Conservation (phyloP, 2,888 invertebrate species). For the Oegoconia quadripuncta region DNA sequence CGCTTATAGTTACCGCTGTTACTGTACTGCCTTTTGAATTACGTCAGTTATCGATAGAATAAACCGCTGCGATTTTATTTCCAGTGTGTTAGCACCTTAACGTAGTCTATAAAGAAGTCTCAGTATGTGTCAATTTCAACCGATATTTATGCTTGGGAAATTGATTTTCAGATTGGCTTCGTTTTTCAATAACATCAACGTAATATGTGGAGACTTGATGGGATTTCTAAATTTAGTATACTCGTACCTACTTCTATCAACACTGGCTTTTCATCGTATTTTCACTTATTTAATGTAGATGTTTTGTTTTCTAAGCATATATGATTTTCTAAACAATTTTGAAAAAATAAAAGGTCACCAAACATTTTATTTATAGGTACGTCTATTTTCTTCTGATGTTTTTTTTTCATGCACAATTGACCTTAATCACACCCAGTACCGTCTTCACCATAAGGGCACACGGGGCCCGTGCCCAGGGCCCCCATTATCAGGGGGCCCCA, state of each 20-base stretch:
- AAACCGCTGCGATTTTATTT: not conserved
- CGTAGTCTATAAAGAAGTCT: not conserved
- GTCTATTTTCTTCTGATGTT: too few species aligned
- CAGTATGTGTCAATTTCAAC: not conserved
- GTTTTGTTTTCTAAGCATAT: too few species aligned
- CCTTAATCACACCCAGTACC: too few species aligned
- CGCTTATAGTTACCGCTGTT: too few species aligned
- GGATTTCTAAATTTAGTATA: not conserved
- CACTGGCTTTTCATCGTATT: too few species aligned
- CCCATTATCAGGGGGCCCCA: conserved; percentile 1
- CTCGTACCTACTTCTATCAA: too few species aligned
- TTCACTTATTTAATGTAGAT: too few species aligned
- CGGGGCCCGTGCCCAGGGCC: conserved; percentile 8
- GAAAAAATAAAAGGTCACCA: too few species aligned
- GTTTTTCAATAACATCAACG: not conserved
- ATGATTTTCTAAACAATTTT: too few species aligned
- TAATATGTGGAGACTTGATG: not conserved
- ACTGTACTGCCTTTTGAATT: too few species aligned
- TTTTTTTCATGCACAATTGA: too few species aligned
- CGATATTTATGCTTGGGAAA: not conserved
- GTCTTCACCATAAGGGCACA: conserved; percentile 9
- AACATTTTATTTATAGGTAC: too few species aligned
- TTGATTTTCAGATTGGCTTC: not conserved
- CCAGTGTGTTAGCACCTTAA: not conserved
- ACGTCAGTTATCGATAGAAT: not conserved